Evolutionary conservation across 2,797 vertebrate genomes (phyloP).

Genomic region (Chaetodon trifasciatus): DNA sequence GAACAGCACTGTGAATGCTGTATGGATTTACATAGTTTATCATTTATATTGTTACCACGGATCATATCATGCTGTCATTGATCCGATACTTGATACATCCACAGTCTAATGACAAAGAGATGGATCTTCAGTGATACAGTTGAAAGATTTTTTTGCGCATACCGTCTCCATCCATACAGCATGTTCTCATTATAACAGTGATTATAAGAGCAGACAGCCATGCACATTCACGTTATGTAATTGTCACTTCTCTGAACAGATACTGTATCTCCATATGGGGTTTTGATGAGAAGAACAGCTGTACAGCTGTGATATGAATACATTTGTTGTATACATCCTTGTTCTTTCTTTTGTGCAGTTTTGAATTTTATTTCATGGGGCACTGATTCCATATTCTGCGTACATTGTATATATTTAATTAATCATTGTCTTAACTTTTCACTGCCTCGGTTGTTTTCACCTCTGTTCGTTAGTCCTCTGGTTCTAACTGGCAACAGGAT

Average conservation of each 20-base stretch:
- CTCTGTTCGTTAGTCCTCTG: background rate
- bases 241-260: conserved; percentile 46
- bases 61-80: conserved; percentile 1
- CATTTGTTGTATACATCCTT: background rate
- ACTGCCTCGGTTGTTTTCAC: background rate
- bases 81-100: conserved; percentile 14
- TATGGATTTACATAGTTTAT: conserved; percentile 9
- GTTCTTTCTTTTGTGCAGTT: conserved; percentile 17
- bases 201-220: conserved; percentile 46
- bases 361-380: conserved; percentile 23
- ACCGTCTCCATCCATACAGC: conserved; percentile 24
- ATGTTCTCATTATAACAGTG: conserved; percentile 47
- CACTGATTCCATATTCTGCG: background rate
- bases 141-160: background rate
- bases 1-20: background rate
- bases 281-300: conserved; percentile 56
- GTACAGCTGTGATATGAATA: conserved; percentile 34
- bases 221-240: conserved; percentile 26
- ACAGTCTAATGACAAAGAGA: conserved; percentile 8
- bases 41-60: background rate
- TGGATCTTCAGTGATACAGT: conserved; percentile 14
- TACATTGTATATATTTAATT: conserved; percentile 4
- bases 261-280: conserved; percentile 59
- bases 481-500: conserved; percentile 1
- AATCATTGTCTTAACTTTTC: background rate